A percentile compares a stretch with the other conserved stretches of the same genome.
Conservation (phyloP, 2,797 vertebrate genomes). For the Sus cebifrons region DNA sequence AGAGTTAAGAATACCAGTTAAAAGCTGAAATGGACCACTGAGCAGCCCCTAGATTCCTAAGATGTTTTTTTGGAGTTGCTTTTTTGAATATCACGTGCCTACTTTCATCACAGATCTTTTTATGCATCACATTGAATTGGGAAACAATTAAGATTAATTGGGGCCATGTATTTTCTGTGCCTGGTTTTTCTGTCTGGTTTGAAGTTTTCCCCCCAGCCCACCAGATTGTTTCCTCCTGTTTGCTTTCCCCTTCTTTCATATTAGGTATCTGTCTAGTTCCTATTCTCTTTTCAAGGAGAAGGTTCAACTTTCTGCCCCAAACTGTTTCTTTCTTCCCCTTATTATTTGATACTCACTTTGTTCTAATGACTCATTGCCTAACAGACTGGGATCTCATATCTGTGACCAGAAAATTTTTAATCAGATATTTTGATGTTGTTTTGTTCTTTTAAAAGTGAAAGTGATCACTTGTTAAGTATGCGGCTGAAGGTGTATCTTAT, state of each 20-base stretch:
- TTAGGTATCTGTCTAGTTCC: neutral
- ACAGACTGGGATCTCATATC: neutral
- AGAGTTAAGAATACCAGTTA: neutral
- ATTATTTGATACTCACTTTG: neutral
- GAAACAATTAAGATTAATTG: constrained; percentile 25
- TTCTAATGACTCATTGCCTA: neutral
- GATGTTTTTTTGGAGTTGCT: neutral
- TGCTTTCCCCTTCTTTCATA: neutral
- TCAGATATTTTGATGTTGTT: neutral
- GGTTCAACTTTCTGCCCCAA: neutral
- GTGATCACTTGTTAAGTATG: neutral
- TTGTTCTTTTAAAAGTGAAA: neutral
- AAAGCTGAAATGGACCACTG: neutral
- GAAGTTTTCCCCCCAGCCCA: neutral
- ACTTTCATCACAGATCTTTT: neutral
- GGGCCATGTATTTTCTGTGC: neutral
- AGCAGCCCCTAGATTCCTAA: neutral
- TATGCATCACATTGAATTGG: neutral
- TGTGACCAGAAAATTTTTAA: neutral
- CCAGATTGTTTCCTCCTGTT: neutral
- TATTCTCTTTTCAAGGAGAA: neutral
- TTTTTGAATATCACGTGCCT: neutral
- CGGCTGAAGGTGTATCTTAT: neutral
- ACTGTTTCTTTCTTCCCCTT: neutral
- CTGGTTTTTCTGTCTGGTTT: neutral